Evolutionary conservation across 2,113 vertebrate genomes (phyloP).

Genomic region (Oncorhynchus keta): DNA sequence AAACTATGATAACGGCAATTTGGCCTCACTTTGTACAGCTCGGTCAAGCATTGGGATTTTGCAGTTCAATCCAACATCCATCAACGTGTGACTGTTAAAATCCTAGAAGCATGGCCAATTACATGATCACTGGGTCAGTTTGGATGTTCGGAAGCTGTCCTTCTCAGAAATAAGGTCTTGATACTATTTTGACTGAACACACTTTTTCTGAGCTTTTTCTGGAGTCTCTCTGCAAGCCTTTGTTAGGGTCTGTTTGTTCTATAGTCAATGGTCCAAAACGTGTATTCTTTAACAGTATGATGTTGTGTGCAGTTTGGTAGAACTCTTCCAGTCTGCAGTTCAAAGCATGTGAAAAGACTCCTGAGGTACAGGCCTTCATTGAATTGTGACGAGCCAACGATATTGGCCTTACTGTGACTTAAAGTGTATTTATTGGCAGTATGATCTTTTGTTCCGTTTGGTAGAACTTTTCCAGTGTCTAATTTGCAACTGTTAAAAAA

Average conservation of each 20-base stretch:
- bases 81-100: not conserved
- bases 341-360: not conserved
- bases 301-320: no score
- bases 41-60: not conserved
- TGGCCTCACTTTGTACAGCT: not conserved
- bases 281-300: no score
- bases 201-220: not conserved
- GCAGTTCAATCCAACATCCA: not conserved
- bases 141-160: not conserved
- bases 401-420: no score
- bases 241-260: no score
- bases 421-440: no score
- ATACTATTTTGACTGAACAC: not conserved
- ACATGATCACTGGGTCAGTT: not conserved
- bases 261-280: no score
- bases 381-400: not conserved
- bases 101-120: not conserved
- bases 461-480: no score
- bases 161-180: not conserved
- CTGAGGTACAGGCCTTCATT: not conserved
- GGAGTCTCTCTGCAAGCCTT: no score
- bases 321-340: no score
- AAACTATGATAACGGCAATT: conserved; percentile 2
- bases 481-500: not conserved
- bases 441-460: no score